phyloP scores from a whole-genome alignment of 2,888 invertebrate genomes.

The Cerceris ruficornis region DNA sequence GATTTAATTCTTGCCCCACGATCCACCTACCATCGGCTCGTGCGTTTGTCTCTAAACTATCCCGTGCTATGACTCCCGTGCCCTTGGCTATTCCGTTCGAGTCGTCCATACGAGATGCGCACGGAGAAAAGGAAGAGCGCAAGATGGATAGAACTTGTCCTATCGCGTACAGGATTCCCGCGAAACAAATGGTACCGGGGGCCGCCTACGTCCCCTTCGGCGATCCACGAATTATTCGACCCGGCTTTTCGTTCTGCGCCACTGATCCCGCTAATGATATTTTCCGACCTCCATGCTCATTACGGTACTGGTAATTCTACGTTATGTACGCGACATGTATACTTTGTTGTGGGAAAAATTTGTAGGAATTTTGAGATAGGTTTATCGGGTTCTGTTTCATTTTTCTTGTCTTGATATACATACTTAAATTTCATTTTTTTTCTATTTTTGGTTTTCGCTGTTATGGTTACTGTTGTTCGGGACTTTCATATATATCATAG shows the following conservation, averaged over 20 bases:
- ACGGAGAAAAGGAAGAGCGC: constrained; percentile 54
- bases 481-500: too few relatives aligned
- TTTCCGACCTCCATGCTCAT: constrained; percentile 47
- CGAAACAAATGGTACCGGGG: constrained; percentile 67
- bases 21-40: constrained; percentile 22
- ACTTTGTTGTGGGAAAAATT: neutral
- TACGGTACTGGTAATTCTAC: neutral
- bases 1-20: constrained; percentile 45
- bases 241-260: constrained; percentile 65
- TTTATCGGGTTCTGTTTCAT: too few relatives aligned
- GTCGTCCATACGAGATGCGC: constrained; percentile 28
- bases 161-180: constrained; percentile 58
- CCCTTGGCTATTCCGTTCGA: constrained; percentile 48
- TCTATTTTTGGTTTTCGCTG: too few relatives aligned
- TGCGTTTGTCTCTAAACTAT: constrained; percentile 34
- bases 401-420: too few relatives aligned
- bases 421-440: too few relatives aligned
- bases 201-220: constrained; percentile 67
- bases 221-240: constrained; percentile 65
- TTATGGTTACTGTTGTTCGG: too few relatives aligned
- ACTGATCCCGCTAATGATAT: constrained; percentile 66
- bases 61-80: constrained; percentile 30
- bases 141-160: constrained; percentile 68
- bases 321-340: neutral
- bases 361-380: neutral